Evolutionary conservation across 1,140 invertebrate genomes (phyloP), one percentile per base, ranked within the genome.

Genomic region (Drosophila kohkoa): DNA sequence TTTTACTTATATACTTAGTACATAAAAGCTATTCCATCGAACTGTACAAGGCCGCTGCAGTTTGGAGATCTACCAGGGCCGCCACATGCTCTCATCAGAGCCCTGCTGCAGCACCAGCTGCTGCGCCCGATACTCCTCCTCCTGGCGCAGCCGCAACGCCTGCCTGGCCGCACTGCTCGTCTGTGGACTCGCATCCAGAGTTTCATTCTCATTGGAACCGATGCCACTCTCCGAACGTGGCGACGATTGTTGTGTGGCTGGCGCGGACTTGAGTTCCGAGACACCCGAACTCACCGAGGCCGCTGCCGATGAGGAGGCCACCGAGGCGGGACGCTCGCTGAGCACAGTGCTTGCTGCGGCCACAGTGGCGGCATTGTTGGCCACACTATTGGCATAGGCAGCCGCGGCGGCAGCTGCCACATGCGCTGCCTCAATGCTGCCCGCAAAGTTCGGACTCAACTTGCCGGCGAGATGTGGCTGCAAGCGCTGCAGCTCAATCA

Each of bases 11-110:
- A 88, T 89, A 80, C 81, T 85, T 79, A 79, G 77, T 86, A 86
- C 78, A 75, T 85, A 78, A 77, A 83, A 86, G 74, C 82, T 79
- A 64, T 67, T 38, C 20, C 38, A 65, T 52, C 55, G 46, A 62
- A 48, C 58, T 78, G 58, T 75, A 75, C 71, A 78, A 78, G 57
- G 55, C 62, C 46, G 51, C 51, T 54, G 46, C 5, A 1, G 15
- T 32, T 16, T 48, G 11, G 38, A 41, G 49, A 38, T 64, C 70
- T 82, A 91, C 90, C 90, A 91, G 43, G 90, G 90, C 30, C 90
- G 82, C 90, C 90, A 91, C 90, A 91, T 91, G 67, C 82, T 91
- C 59, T 91, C 89, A 30, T 91, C 89, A 57, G 80, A 75, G 10
- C 76, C 72, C 25, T 30, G 73, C 54, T 75, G 63, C 43, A 55